Evolutionary conservation across 2,113 vertebrate species (phyloP).

Genomic region (Phylloscopus trochiloides): DNA sequence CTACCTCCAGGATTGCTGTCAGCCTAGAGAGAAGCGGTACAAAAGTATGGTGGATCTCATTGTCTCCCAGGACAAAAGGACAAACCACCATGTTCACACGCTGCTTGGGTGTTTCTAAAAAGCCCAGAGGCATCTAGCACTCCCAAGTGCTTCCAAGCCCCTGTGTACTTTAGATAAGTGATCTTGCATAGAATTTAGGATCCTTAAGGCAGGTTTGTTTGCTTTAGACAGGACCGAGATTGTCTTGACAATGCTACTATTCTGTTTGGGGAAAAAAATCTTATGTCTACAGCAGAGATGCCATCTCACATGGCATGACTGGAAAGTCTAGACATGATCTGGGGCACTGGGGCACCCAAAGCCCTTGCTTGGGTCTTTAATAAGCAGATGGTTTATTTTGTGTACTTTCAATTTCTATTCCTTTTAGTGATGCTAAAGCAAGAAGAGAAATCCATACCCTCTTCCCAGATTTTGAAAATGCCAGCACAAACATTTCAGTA

Average conservation of each 20-base stretch:
- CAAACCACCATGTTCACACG: accelerated
- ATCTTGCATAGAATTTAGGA: neutral
- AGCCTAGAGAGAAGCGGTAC: neutral
- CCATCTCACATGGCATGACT: accelerated
- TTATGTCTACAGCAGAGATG: neutral
- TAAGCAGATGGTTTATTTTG: neutral
- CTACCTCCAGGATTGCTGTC: neutral
- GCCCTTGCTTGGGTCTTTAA: neutral
- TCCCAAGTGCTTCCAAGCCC: neutral
- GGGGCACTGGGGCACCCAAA: neutral
- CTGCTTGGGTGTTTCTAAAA: neutral
- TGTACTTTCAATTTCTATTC: neutral
- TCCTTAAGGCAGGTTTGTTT: neutral
- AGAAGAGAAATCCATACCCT: neutral
- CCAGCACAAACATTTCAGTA: neutral
- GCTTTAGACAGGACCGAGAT: neutral
- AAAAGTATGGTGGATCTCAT: accelerated
- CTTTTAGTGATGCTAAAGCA: neutral
- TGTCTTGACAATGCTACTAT: neutral
- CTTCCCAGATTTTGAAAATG: neutral
- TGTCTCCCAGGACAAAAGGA: neutral
- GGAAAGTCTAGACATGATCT: neutral
- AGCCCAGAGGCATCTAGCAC: neutral
- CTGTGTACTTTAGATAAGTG: neutral
- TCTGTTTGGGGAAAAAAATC: neutral